phyloP scores from a whole-genome alignment of 1,140 invertebrate species.

The Papilio machaon region DNA sequence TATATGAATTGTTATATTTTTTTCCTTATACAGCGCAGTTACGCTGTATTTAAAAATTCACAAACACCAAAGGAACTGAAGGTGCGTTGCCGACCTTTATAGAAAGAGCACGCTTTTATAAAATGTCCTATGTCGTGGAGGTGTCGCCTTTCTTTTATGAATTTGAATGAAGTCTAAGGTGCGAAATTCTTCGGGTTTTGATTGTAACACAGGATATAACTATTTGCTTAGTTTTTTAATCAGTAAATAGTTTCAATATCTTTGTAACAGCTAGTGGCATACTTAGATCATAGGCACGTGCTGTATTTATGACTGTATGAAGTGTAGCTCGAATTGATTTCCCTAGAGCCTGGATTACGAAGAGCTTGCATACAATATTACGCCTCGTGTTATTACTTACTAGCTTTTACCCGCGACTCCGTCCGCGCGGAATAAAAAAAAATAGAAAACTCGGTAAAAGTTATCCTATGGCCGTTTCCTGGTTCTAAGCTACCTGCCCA shows the following conservation, averaged over 20 bases:
- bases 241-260: not conserved
- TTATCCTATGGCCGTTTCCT: too few species aligned
- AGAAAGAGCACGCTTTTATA: too few species aligned
- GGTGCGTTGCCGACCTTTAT: not conserved
- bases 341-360: not conserved
- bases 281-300: constrained; percentile 2
- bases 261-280: not conserved
- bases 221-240: not conserved
- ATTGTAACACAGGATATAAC: not conserved
- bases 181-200: not conserved
- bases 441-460: too few species aligned
- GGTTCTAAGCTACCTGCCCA: too few species aligned
- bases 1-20: not conserved
- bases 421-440: too few species aligned
- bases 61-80: not conserved
- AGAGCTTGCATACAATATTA: not conserved
- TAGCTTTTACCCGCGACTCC: too few species aligned
- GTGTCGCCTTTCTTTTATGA: not conserved
- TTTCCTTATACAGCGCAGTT: not conserved
- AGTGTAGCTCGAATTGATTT: constrained; percentile 12
- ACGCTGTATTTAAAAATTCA: not conserved
- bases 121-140: too few species aligned
- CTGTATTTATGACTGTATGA: not conserved
- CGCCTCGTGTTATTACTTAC: not conserved
- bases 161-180: not conserved